Percentiles rank a stretch among this genome's conserved stretches.
These are phyloP conservation scores for Artemia sinica DNA, from an alignment of 2,888 invertebrate species.

Conservation along the genomic window DNA sequence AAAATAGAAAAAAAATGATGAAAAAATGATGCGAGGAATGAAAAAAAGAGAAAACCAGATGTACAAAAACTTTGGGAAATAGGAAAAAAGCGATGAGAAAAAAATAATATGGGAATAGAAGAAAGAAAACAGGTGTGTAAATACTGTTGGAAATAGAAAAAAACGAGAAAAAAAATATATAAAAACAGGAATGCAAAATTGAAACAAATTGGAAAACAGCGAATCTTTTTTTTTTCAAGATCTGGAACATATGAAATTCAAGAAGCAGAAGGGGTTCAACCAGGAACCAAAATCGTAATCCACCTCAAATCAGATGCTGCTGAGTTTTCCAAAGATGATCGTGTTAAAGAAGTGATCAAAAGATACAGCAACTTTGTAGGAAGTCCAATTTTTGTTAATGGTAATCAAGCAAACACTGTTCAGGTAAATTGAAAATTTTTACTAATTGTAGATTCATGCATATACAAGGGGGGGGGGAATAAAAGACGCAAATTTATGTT, in stretches of 20 bases:
- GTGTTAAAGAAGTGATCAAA: constrained; percentile 64
- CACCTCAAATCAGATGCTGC: constrained; percentile 71
- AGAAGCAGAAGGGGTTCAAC: constrained; percentile 60
- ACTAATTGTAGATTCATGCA: no score
- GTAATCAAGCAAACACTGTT: constrained; percentile 68
- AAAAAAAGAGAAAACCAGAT: neutral
- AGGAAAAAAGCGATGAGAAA: no score
- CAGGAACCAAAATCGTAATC: constrained; percentile 82
- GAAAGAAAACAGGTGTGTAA: no score
- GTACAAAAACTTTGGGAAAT: neutral
- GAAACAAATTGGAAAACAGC: neutral
- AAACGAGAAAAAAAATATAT: no score
- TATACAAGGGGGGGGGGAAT: no score
- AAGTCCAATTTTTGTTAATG: constrained; percentile 76
- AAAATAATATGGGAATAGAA: no score
- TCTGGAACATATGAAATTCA: constrained; percentile 75
- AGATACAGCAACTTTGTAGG: constrained; percentile 97
- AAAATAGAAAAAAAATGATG: neutral
- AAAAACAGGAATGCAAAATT: neutral
- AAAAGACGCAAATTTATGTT: no score
- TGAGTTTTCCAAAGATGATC: constrained; percentile 71
- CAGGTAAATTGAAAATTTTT: constrained; percentile 37
- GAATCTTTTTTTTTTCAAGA: constrained; percentile 34
- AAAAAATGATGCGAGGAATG: neutral
- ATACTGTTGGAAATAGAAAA: no score